phyloP scores from a whole-genome alignment of 92 coral and sea anemone species.

The Epizoanthus fatuus region DNA sequence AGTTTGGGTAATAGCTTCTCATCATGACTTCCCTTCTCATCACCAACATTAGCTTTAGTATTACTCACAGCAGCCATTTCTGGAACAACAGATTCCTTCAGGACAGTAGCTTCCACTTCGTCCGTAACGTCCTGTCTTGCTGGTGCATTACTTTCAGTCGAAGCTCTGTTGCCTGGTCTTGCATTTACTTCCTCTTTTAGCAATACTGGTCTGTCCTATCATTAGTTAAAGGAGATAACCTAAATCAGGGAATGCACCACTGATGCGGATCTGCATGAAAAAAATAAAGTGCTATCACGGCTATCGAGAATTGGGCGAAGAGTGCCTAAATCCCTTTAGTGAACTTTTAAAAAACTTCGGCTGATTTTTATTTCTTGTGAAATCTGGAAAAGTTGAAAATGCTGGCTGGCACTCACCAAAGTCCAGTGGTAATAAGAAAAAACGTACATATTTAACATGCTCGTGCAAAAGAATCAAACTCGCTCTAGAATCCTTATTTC shows the following conservation, averaged over 20 bases:
- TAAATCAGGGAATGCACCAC: background rate
- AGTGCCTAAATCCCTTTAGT: no score
- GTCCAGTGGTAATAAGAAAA: no score
- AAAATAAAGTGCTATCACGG: background rate
- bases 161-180: background rate
- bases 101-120: background rate
- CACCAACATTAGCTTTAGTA: background rate
- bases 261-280: background rate
- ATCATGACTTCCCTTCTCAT: background rate
- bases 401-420: no score
- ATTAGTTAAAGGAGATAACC: background rate
- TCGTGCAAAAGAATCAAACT: no score
- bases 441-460: no score
- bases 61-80: background rate
- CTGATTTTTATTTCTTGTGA: no score
- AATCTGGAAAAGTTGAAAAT: no score
- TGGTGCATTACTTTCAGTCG: background rate
- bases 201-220: conserved; percentile 24
- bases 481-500: no score
- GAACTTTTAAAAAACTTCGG: no score
- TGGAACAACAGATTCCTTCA: background rate
- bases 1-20: background rate
- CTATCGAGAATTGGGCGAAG: background rate
- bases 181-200: background rate
- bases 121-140: background rate